These are phyloP conservation scores for Platerodrilus igneus DNA, from an alignment of 2,888 invertebrate species.

Conservation along the genomic window DNA sequence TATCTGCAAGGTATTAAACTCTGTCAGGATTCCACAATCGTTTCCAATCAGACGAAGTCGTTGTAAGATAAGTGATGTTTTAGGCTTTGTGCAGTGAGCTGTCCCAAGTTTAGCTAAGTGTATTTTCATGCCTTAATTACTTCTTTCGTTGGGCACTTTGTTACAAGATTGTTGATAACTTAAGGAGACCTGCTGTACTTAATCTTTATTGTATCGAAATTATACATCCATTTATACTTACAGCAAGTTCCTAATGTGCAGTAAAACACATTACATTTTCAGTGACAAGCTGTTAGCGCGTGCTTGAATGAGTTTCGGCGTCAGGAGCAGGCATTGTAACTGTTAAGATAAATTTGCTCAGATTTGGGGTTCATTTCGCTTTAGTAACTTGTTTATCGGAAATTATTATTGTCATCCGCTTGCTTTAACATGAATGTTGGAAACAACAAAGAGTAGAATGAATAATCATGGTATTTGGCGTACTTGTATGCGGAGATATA, in stretches of 20 bases:
- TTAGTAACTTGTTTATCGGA: conserved; percentile 8
- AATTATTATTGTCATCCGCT: too few species aligned
- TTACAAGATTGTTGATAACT: too few species aligned
- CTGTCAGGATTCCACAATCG: conserved; percentile 10
- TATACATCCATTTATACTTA: too few species aligned
- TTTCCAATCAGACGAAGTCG: conserved; percentile 4
- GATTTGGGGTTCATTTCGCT: conserved; percentile 13
- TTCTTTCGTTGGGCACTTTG: conserved; percentile 8
- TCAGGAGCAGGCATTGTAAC: conserved; percentile 9
- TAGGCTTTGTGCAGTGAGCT: conserved; percentile 6
- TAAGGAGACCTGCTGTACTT: conserved; percentile 15
- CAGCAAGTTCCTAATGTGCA: conserved; percentile 21
- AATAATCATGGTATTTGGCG: too few species aligned
- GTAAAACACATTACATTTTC: conserved; percentile 23
- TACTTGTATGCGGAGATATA: too few species aligned
- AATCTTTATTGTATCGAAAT: conserved; percentile 25
- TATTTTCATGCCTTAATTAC: conserved; percentile 11
- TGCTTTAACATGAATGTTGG: too few species aligned
- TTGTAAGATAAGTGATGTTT: conserved; percentile 10
- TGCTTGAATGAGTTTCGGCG: conserved; percentile 10
- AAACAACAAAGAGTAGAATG: too few species aligned
- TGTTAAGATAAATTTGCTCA: conserved; percentile 16
- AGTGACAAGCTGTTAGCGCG: conserved; percentile 18
- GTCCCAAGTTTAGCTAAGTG: conserved; percentile 10
- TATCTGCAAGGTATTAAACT: too few species aligned